Percentiles rank a stretch among this genome's conserved stretches.
phyloP scores from a whole-genome alignment of 2,797 vertebrate species.

The Synanceia verrucosa region DNA sequence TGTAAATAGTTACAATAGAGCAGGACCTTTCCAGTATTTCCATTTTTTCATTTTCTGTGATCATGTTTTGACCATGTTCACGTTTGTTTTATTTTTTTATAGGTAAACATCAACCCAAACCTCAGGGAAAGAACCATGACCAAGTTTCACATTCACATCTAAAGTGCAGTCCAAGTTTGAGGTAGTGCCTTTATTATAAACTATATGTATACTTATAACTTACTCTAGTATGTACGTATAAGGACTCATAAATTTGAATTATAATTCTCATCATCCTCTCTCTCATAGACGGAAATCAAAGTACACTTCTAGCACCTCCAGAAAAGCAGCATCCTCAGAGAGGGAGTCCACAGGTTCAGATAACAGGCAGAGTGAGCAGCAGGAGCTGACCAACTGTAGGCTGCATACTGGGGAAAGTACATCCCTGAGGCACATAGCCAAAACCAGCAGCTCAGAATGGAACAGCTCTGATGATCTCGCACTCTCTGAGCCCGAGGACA shows the following conservation, averaged over 20 bases:
- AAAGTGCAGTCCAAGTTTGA: constrained; percentile 85
- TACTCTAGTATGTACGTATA: neutral
- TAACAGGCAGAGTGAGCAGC: constrained; percentile 66
- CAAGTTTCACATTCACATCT: constrained; percentile 81
- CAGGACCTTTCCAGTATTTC: neutral
- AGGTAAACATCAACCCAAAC: constrained; percentile 81
- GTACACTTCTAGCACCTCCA: constrained; percentile 68
- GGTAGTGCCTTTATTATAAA: constrained; percentile 77
- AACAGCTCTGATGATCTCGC: constrained; percentile 86
- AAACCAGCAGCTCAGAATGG: constrained; percentile 86
- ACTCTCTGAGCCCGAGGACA: constrained; percentile 83
- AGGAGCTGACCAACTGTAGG: constrained; percentile 67
- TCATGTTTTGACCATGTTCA: constrained; percentile 31
- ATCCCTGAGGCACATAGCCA: constrained; percentile 71
- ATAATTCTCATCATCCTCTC: neutral
- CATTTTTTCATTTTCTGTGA: neutral
- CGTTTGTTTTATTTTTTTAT: constrained; percentile 34
- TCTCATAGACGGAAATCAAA: constrained; percentile 79
- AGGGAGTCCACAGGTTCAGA: constrained; percentile 67
- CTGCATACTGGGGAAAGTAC: constrained; percentile 68
- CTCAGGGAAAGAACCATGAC: constrained; percentile 84
- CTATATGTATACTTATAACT: neutral
- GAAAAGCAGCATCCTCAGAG: constrained; percentile 70
- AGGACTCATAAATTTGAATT: neutral
- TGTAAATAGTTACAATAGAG: neutral